Evolutionary conservation across 2,888 invertebrate genomes (phyloP), one percentile per base, ranked within the genome.

Genomic region (Sylvicola cinctus): DNA sequence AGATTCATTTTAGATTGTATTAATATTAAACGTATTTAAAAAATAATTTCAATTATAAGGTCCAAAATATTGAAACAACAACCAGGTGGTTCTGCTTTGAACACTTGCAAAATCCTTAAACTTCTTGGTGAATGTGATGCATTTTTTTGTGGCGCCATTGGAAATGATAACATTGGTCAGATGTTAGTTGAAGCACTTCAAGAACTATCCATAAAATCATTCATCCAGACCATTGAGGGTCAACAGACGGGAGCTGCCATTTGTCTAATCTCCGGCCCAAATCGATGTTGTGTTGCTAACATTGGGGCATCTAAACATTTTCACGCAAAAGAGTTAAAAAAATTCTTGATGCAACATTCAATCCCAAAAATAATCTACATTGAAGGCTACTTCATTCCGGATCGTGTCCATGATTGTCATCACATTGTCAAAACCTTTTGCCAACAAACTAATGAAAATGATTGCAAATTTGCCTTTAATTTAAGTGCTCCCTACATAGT

Each of bases 301-400:
- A 54, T 68, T 36, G 68, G 67, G 2, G 68, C 69, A 5, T 66
- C 69, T 2, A 51, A 51, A 36, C 46, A 54, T 36, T 12, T 51
- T 51, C 41, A 47, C 61, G 10, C 46, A 44, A 41, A 40, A 39
- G 1, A 38, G 38, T 5, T 46, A 47, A 35, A 25, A 38, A 13
- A 5, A 6, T 32, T 2, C n/a, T 4, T 3, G 15, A 5, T 3
- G 3, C 20, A 10, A 4, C n/a, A 5, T 14, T 8, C 11, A n/a
- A n/a, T n/a, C n/a, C n/a, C n/a, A n/a, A n/a, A n/a, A n/a, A n/a
- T 56, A 8, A 45, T 66, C 23, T 68, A 68, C 41, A 51, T 70
- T 34, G 69, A 69, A 49, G 68, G 66, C 4, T 70, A 64, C 48
- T 70, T 70, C 46, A 46, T 70, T 30, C 61, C 65, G 1, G 14